Evolutionary conservation across 2,888 invertebrate genomes (phyloP).

Genomic region (Nymphalis c-album): DNA sequence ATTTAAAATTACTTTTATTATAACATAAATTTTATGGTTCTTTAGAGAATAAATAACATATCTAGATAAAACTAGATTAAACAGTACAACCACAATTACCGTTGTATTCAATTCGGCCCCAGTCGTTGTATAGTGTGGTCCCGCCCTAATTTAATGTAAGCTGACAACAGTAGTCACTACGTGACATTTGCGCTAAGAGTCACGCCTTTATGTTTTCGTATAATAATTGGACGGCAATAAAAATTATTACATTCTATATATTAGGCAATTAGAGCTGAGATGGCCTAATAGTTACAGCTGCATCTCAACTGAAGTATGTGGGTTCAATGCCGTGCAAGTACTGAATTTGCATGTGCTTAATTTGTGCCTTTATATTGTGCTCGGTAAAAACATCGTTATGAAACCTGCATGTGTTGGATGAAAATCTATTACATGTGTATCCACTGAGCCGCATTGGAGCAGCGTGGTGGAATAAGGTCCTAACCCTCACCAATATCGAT

Average conservation of each 20-base stretch:
- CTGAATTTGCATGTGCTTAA: no score
- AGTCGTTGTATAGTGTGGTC: not conserved
- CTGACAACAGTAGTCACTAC: slow-evolving; percentile 6
- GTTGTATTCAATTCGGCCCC: not conserved
- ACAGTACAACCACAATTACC: not conserved
- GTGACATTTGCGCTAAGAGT: slow-evolving; percentile 18
- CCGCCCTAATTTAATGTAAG: slow-evolving; percentile 6
- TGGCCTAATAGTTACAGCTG: no score
- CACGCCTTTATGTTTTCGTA: slow-evolving; percentile 14
- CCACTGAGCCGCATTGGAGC: no score
- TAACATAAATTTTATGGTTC: not conserved
- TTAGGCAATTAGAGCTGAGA: not conserved
- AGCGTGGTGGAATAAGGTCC: no score
- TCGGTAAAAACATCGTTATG: no score
- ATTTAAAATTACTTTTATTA: not conserved
- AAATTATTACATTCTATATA: slow-evolving; percentile 4
- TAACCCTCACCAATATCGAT: no score
- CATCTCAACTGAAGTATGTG: no score
- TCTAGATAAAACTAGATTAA: not conserved
- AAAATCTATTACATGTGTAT: no score
- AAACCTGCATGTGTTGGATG: no score
- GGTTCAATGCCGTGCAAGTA: no score
- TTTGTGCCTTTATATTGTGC: no score
- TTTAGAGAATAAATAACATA: not conserved
- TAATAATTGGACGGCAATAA: slow-evolving; percentile 13